These are phyloP conservation scores for Phania funesta DNA, from an alignment of 2,888 invertebrate species.

Conservation along the genomic window DNA sequence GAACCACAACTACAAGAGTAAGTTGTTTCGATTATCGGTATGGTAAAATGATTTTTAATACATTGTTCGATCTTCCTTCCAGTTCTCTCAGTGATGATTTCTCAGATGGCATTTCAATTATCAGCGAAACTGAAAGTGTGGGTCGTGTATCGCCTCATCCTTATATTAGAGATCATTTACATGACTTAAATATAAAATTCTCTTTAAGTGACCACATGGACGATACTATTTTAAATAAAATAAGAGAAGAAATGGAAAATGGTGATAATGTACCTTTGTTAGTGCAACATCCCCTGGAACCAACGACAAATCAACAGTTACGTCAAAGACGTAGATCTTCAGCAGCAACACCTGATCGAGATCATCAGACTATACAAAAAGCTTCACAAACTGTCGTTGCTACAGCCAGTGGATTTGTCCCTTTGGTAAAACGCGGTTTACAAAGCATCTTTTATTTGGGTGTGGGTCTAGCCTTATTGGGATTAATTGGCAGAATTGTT, in stretches of 20 bases:
- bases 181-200: conserved; percentile 70
- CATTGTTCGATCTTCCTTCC: not conserved
- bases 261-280: not conserved
- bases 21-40: not conserved
- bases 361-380: conserved; percentile 6
- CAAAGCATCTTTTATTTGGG: conserved; percentile 74
- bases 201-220: conserved; percentile 32
- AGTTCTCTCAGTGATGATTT: conserved; percentile 73
- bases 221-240: conserved; percentile 12
- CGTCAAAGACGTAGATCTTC: conserved; percentile 43
- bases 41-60: not conserved
- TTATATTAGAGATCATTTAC: conserved; percentile 72
- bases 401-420: conserved; percentile 26
- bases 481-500: conserved; percentile 73
- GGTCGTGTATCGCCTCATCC: conserved; percentile 76
- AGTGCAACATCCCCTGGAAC: not conserved
- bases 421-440: conserved; percentile 71
- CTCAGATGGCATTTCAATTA: conserved; percentile 80
- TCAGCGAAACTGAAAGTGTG: conserved; percentile 79
- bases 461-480: conserved; percentile 72
- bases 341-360: not conserved
- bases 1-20: conserved; percentile 7
- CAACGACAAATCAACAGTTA: conserved; percentile 33
- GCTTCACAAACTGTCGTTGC: conserved; percentile 6
- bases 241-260: conserved; percentile 16